Evolutionary conservation across 2,797 vertebrate genomes (phyloP).

Genomic region (Danio jaintianensis): DNA sequence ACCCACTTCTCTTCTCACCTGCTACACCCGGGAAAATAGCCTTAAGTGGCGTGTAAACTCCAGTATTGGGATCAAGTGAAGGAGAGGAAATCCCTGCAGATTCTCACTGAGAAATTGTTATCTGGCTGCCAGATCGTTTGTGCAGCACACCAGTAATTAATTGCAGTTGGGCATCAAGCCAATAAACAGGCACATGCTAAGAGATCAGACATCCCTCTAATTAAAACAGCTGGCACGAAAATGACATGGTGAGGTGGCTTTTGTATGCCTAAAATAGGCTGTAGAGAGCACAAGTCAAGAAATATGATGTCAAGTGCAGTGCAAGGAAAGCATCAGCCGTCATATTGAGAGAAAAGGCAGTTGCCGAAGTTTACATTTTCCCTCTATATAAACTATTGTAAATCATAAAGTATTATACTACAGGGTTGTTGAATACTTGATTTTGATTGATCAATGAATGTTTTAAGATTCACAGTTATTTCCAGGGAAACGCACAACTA

Average conservation of each 20-base stretch:
- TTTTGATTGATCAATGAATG: too few relatives aligned
- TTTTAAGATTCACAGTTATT: too few relatives aligned
- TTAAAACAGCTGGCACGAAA: conserved; percentile 69
- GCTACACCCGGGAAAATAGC: neutral
- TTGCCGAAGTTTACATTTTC: neutral
- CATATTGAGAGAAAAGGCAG: neutral
- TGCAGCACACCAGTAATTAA: conserved; percentile 65
- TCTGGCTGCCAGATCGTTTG: conserved; percentile 56
- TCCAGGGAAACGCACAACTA: too few relatives aligned
- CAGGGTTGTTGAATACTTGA: too few relatives aligned
- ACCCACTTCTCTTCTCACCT: conserved; percentile 13
- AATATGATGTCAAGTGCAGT: neutral
- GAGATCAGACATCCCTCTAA: conserved; percentile 67
- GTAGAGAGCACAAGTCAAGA: neutral
- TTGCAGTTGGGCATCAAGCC: conserved; percentile 61
- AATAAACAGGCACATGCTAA: conserved; percentile 59
- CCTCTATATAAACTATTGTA: too few relatives aligned
- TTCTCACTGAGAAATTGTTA: conserved; percentile 56
- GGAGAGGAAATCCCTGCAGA: conserved; percentile 20
- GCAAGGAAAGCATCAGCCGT: neutral
- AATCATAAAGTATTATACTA: too few relatives aligned
- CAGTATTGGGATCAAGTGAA: conserved; percentile 15
- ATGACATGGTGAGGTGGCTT: neutral
- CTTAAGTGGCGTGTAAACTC: conserved; percentile 17
- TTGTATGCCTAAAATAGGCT: neutral